Evolutionary conservation across 2,888 invertebrate species (phyloP).

Genomic region (Anagyrus pseudococci): DNA sequence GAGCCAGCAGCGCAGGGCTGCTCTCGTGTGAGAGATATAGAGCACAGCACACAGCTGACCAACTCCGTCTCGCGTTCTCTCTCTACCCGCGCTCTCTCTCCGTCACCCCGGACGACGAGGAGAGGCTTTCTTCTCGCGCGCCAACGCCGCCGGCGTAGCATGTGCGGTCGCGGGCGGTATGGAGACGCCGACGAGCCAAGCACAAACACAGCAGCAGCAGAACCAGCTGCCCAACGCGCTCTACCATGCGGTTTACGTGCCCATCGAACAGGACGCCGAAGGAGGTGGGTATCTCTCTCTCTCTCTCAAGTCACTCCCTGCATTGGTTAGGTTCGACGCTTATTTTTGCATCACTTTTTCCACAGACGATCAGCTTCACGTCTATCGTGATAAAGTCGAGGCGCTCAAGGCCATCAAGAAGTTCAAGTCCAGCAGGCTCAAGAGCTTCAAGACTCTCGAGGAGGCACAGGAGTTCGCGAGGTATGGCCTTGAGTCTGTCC

Average conservation of each 20-base stretch:
- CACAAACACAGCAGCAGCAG: not conserved
- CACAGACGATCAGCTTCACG: constrained; percentile 63
- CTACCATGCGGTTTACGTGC: constrained; percentile 34
- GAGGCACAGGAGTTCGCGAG: constrained; percentile 81
- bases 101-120: too few relatives aligned
- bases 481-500: constrained; percentile 70
- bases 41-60: too few relatives aligned
- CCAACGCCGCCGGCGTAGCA: constrained; percentile 3
- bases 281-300: constrained; percentile 6
- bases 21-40: too few relatives aligned
- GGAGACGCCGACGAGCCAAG: constrained; percentile 11
- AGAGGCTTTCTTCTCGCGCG: not conserved
- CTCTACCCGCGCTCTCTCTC: too few relatives aligned
- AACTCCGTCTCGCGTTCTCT: too few relatives aligned
- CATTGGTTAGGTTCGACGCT: not conserved
- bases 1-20: too few relatives aligned
- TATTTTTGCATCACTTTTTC: constrained; percentile 8
- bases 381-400: constrained; percentile 75
- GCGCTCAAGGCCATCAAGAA: constrained; percentile 79
- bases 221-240: constrained; percentile 1
- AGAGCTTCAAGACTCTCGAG: constrained; percentile 74
- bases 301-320: not conserved
- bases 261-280: constrained; percentile 14
- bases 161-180: constrained; percentile 20
- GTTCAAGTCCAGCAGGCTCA: constrained; percentile 81